Evolutionary conservation across 1,140 invertebrate species (phyloP), one percentile per base, ranked within the genome.

Genomic region (Phenacoccus solenopsis): DNA sequence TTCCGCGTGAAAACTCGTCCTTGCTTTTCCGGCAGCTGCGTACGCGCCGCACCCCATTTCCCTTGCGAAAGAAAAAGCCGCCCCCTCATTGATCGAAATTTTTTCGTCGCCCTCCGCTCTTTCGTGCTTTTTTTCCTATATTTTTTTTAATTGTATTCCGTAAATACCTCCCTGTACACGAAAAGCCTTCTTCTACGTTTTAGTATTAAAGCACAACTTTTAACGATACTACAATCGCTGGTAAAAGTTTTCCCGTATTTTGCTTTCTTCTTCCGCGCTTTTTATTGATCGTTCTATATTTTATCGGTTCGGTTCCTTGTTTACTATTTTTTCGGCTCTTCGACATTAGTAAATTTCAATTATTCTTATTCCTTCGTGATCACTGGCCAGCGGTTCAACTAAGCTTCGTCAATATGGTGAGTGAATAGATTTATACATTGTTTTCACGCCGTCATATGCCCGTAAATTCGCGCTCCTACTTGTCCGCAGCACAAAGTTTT

Each of bases 61-160:
- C 22, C 25, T 25, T 64, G 12, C 12, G 20, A 64, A 64, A 64
- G 25, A 64, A 64, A 64, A 64, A 24, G 59, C 21, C 59, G 59
- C 25, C 59, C 59, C 59, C 59, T 64, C 59, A 64, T 64, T 64
- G 59, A 64, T 64, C 59, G 59, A 64, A 64, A 64, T 64, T 64
- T 64, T 64, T 64, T 64, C 25, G 10, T 4, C 25, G 22, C 20
- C 59, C 10, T 25, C 16, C 38, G 16, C 25, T 64, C 59, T n/a
- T 22, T 64, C 59, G 59, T 64, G 22, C 59, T 22, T 64, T 64
- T 27, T 64, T 64, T 64, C 21, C 59, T 64, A 64, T 64, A 64
- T 64, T 64, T 64, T 49, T n/a, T 64, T 64, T 64, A 64, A 64
- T 64, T 64, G 59, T 64, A 64, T 64, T 64, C 59, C 59, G 59